These are phyloP conservation scores for Cotesia chilonis DNA, from an alignment of 1,140 invertebrate genomes.

Conservation along the genomic window DNA sequence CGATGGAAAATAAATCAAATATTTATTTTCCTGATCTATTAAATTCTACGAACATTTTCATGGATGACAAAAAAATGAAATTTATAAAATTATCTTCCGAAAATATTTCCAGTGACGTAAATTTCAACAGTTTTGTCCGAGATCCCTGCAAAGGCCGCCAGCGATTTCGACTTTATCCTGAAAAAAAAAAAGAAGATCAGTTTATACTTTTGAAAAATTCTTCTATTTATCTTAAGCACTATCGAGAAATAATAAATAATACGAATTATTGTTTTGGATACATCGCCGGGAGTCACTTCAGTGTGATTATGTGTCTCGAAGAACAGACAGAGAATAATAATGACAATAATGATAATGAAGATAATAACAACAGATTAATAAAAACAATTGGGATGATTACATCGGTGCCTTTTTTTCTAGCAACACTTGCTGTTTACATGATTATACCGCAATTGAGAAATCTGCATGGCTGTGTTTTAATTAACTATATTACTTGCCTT, in stretches of 20 bases:
- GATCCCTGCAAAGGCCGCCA: slow-evolving; percentile 36
- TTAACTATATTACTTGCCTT: slow-evolving; percentile 64
- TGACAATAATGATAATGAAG: neutral
- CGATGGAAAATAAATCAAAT: neutral
- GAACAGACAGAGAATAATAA: neutral
- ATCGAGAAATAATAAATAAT: slow-evolving; percentile 19
- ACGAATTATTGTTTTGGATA: slow-evolving; percentile 42
- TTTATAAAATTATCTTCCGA: neutral
- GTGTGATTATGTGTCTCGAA: slow-evolving; percentile 41
- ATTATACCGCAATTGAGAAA: slow-evolving; percentile 67
- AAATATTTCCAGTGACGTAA: neutral
- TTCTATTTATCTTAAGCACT: slow-evolving; percentile 60
- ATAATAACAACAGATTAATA: neutral
- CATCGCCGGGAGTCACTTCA: slow-evolving; percentile 16
- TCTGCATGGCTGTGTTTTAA: slow-evolving; percentile 67
- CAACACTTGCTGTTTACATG: slow-evolving; percentile 66
- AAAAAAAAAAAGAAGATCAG: slow-evolving; percentile 57
- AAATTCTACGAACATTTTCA: slow-evolving; percentile 17
- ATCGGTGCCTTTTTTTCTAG: slow-evolving; percentile 66
- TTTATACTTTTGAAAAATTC: slow-evolving; percentile 67
- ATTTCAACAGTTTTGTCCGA: slow-evolving; percentile 24
- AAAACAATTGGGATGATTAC: slow-evolving; percentile 59
- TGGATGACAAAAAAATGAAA: slow-evolving; percentile 6
- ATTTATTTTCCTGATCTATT: neutral
- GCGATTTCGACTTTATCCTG: slow-evolving; percentile 63